Percentiles rank a stretch among this genome's conserved stretches.
These are phyloP conservation scores for Eutrigla gurnardus DNA, from an alignment of 2,797 vertebrate genomes.

Conservation along the genomic window DNA sequence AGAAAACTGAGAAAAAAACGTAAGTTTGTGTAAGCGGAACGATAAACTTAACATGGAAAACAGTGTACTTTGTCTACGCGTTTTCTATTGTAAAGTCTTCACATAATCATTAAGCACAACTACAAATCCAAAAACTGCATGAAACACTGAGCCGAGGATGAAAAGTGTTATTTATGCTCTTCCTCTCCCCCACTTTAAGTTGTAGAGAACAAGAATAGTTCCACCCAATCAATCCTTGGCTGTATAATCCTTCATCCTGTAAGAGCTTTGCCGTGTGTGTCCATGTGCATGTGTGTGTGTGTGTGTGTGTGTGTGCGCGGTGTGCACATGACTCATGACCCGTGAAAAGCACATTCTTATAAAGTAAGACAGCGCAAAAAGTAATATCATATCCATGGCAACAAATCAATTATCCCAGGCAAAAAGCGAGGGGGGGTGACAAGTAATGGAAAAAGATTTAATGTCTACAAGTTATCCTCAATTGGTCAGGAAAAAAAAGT, in stretches of 20 bases:
- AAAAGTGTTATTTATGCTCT: neutral
- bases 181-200: neutral
- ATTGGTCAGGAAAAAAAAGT: slow-evolving; percentile 9
- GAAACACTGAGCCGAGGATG: neutral
- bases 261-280: neutral
- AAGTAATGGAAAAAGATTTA: slow-evolving; percentile 47
- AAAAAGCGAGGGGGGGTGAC: slow-evolving; percentile 40
- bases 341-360: neutral
- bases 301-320: neutral
- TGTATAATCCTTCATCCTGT: slow-evolving; percentile 16
- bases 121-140: neutral
- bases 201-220: neutral
- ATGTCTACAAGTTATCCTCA: slow-evolving; percentile 37
- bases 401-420: slow-evolving; percentile 63
- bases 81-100: neutral
- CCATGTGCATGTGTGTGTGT: neutral
- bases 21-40: too few species aligned
- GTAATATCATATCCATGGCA: slow-evolving; percentile 58
- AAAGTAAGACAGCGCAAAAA: slow-evolving; percentile 42
- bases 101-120: neutral
- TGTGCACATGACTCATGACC: neutral
- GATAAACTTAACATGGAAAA: too few species aligned
- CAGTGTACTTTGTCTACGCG: too few species aligned
- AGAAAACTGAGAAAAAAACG: neutral
- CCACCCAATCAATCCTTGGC: slow-evolving; percentile 9